phyloP scores from a whole-genome alignment of 2,113 vertebrate genomes.

The Panthera leo region DNA sequence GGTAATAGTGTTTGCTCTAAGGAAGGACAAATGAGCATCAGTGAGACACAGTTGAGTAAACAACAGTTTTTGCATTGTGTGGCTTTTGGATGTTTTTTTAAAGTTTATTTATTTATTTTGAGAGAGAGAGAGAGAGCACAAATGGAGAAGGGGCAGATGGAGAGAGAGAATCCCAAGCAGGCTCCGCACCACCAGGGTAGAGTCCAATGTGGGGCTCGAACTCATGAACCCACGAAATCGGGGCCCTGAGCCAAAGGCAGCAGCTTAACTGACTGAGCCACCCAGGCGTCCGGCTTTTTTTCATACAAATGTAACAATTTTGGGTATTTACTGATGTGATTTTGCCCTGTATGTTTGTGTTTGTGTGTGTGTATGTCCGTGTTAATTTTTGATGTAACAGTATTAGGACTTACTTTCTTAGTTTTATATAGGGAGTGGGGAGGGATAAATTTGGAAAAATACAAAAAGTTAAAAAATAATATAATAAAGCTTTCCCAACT shows the following conservation, averaged over 20 bases:
- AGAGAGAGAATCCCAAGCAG: too few relatives aligned
- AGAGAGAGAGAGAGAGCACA: too few relatives aligned
- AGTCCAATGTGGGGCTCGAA: too few relatives aligned
- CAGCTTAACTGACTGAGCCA: too few relatives aligned
- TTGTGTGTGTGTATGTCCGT: background rate
- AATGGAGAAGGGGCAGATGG: too few relatives aligned
- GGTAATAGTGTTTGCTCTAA: background rate
- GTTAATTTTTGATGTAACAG: background rate
- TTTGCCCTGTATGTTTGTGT: background rate
- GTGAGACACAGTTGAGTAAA: background rate
- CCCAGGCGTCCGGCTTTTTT: too few relatives aligned
- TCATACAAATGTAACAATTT: background rate
- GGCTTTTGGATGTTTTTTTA: background rate
- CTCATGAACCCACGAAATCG: too few relatives aligned
- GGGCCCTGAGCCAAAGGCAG: too few relatives aligned
- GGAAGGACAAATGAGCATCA: background rate
- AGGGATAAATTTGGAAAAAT: background rate
- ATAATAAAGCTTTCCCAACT: background rate
- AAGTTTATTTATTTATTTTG: too few relatives aligned
- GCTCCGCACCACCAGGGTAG: too few relatives aligned
- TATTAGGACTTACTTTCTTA: constrained; percentile 31
- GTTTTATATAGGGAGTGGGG: background rate
- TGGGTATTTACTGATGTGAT: background rate
- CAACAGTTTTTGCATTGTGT: background rate
- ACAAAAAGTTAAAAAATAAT: background rate